These are phyloP conservation scores for Taphrorychus bicolor DNA, from an alignment of 2,888 invertebrate genomes.

Conservation along the genomic window DNA sequence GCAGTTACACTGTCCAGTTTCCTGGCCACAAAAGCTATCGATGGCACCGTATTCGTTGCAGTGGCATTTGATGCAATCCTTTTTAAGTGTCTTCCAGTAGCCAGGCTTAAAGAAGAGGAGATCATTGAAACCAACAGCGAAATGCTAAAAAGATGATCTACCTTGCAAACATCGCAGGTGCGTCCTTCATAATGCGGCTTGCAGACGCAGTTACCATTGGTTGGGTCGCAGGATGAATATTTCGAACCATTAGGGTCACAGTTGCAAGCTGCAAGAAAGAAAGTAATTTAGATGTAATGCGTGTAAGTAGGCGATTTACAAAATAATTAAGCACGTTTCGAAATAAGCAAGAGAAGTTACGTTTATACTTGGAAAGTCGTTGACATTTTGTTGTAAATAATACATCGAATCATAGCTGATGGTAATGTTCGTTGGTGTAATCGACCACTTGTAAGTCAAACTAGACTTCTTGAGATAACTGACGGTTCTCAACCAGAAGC, in stretches of 20 bases:
- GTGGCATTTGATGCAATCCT: constrained; percentile 83
- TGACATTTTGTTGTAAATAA: no score
- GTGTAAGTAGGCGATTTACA: no score
- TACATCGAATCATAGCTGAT: no score
- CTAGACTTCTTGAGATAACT: not conserved
- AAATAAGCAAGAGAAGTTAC: no score
- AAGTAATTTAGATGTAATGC: not conserved
- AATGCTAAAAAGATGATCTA: constrained; percentile 50
- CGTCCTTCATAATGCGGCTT: constrained; percentile 74
- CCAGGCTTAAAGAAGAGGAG: constrained; percentile 63
- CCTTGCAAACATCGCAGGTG: constrained; percentile 79
- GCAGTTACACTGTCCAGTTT: constrained; percentile 80
- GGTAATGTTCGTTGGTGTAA: constrained; percentile 1
- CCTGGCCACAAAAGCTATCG: constrained; percentile 74
- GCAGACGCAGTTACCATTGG: constrained; percentile 81
- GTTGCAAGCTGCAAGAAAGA: constrained; percentile 75
- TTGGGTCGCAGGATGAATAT: constrained; percentile 75
- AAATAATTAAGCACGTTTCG: no score
- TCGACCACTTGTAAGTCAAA: constrained; percentile 8
- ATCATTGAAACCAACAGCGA: not conserved
- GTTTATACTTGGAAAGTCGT: no score
- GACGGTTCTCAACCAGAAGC: not conserved
- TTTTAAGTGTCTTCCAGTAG: constrained; percentile 77
- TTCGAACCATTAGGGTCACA: constrained; percentile 79
- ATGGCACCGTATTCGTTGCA: constrained; percentile 77